Base-by-base conservation (phyloP, 2,113 vertebrate species). In the Gobiocypris rarus region DNA sequence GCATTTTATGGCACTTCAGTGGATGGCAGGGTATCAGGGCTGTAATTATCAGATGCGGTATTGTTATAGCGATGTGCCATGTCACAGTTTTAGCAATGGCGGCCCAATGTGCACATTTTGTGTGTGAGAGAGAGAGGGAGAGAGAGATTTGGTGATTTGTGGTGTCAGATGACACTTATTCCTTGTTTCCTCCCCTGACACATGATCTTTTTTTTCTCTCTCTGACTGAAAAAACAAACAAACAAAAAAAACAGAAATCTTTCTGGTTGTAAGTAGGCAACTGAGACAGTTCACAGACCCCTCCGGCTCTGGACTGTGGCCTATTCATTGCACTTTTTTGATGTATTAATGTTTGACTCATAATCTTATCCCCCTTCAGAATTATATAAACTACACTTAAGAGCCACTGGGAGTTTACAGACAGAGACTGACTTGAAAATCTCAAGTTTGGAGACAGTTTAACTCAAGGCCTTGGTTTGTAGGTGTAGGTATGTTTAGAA, bases 391-490 rank as follows among this genome's bases (percentile, higher is more conserved):
- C 15, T 80, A 48, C 19, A 14, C 43, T 34, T 48, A 67, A 34
- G 77, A 67, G 59, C 9, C 41, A 19, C 77, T 65, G 59, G 9
- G 43, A 80, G 54, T 59, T 77, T 76, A n/a, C 50, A n/a, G 77
- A 50, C 41, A 48, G 43, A 65, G 65, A 80, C n/a, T 50, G 77
- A 80, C 24, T 65, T 26, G 15, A 74, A 28, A 48, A 48, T 43
- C 13, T 74, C 45, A 52, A 52, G 77, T 80, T 22, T 80, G 58
- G 41, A 80, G 24, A 50, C 77, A 80, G 77, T 80, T 80, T 65
- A 65, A 80, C 77, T 80, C 24, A 2, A 34, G 59, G 41, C 43
- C 50, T 80, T 48, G 77, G 77, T 65, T 48, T 48, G 41, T 65
- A 48, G 38, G 59, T 80, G 59, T 50, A 34, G 41, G 28, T 48